Evolutionary conservation across 1,140 invertebrate genomes (phyloP).

Genomic region (Orius laevigatus): DNA sequence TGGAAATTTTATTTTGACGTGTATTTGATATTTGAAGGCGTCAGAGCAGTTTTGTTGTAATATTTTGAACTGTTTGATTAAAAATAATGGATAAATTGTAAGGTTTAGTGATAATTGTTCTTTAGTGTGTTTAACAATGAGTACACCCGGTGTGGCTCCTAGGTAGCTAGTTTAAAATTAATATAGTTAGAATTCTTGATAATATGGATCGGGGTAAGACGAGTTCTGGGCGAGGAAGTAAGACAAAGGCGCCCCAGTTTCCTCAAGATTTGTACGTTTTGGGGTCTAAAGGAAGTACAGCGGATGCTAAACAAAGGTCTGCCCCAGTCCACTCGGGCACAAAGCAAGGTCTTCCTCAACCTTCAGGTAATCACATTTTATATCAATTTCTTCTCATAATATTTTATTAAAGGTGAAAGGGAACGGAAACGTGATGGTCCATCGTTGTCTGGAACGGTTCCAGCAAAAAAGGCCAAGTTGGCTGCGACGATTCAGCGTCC

Average conservation of each 20-base stretch:
- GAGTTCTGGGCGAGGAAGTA: slow-evolving; percentile 33
- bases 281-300: slow-evolving; percentile 33
- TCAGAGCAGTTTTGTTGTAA: too few relatives aligned
- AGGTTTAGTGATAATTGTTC: too few relatives aligned
- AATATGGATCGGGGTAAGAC: slow-evolving; percentile 38
- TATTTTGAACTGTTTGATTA: too few relatives aligned
- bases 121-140: too few relatives aligned
- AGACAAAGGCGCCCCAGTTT: slow-evolving; percentile 43
- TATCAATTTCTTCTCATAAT: neutral
- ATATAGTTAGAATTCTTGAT: neutral
- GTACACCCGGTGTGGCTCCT: too few relatives aligned
- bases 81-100: too few relatives aligned
- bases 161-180: too few relatives aligned
- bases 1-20: too few relatives aligned
- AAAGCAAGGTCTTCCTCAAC: slow-evolving; percentile 28
- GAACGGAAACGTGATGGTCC: slow-evolving; percentile 34
- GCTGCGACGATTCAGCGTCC: slow-evolving; percentile 21
- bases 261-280: slow-evolving; percentile 41
- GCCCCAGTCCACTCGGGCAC: slow-evolving; percentile 32
- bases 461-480: slow-evolving; percentile 31
- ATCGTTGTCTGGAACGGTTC: slow-evolving; percentile 25
- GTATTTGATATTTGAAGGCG: too few relatives aligned
- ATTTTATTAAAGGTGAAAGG: neutral
- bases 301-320: slow-evolving; percentile 33
- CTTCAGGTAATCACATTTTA: slow-evolving; percentile 26